A percentile compares a stretch with the other conserved stretches of the same genome.
These are phyloP conservation scores for Capromys pilorides DNA, from an alignment of 2,797 vertebrate genomes.

Conservation along the genomic window DNA sequence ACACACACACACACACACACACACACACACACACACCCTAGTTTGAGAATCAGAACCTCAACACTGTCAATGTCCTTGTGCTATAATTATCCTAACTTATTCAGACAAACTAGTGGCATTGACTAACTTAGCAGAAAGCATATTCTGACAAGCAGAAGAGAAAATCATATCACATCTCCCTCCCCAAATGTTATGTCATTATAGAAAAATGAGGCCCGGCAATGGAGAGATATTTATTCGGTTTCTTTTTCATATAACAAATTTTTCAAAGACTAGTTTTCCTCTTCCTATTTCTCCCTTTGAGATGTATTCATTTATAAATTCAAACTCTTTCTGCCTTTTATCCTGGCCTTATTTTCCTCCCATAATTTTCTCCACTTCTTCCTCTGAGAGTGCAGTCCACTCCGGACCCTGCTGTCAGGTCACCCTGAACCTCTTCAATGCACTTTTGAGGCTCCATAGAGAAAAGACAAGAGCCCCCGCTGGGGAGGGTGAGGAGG, in stretches of 20 bases:
- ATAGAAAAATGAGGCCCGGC: background rate
- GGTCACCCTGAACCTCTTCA: background rate
- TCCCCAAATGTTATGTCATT: background rate
- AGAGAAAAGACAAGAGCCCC: background rate
- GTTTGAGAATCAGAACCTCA: background rate
- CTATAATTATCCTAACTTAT: constrained; percentile 26
- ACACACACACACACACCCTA: background rate
- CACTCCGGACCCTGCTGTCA: background rate
- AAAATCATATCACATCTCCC: constrained; percentile 6
- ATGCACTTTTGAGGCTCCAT: background rate
- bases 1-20: background rate
- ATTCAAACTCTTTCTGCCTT: background rate
- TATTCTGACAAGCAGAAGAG: constrained; percentile 19
- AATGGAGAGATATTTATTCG: background rate
- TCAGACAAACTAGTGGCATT: background rate
- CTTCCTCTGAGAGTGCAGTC: background rate
- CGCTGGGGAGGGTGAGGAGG: background rate
- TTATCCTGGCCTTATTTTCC: background rate
- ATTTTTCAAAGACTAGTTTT: constrained; percentile 22
- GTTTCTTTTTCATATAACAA: background rate
- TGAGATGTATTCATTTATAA: constrained; percentile 29
- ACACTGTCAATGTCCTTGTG: background rate
- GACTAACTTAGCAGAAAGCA: background rate
- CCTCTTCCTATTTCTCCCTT: constrained; percentile 1
- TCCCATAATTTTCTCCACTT: background rate